A percentile compares a stretch with the other conserved stretches of the same genome.
Evolutionary conservation across 2,113 vertebrate genomes (phyloP).

Genomic region (Microcebus jonahi): DNA sequence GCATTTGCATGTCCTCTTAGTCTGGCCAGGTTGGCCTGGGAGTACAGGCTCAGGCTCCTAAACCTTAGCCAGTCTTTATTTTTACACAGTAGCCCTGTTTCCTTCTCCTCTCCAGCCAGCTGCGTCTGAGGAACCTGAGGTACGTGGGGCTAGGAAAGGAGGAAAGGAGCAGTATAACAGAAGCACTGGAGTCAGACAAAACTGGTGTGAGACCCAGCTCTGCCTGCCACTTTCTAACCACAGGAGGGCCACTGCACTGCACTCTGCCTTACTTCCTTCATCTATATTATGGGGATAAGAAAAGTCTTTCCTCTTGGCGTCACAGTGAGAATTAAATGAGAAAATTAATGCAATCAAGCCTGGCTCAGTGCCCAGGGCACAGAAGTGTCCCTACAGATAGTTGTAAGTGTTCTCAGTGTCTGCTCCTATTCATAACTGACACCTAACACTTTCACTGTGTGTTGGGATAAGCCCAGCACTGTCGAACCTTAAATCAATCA

Average conservation of each 20-base stretch:
- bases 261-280: not conserved
- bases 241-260: not conserved
- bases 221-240: not conserved
- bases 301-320: not conserved
- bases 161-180: not conserved
- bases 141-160: fast-evolving
- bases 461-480: not conserved
- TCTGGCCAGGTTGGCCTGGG: not conserved
- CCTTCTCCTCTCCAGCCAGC: not conserved
- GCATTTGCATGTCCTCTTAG: not conserved
- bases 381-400: not conserved
- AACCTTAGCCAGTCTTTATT: not conserved
- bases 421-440: not conserved
- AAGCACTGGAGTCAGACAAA: not conserved
- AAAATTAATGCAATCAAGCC: not conserved
- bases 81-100: not conserved
- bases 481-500: not conserved
- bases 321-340: not conserved
- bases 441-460: not conserved
- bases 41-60: not conserved
- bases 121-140: not conserved
- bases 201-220: not conserved
- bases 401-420: fast-evolving
- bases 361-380: not conserved
- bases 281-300: not conserved